Conservation (phyloP, 2,797 vertebrate species). For the Sebastes kiyomatsui region DNA sequence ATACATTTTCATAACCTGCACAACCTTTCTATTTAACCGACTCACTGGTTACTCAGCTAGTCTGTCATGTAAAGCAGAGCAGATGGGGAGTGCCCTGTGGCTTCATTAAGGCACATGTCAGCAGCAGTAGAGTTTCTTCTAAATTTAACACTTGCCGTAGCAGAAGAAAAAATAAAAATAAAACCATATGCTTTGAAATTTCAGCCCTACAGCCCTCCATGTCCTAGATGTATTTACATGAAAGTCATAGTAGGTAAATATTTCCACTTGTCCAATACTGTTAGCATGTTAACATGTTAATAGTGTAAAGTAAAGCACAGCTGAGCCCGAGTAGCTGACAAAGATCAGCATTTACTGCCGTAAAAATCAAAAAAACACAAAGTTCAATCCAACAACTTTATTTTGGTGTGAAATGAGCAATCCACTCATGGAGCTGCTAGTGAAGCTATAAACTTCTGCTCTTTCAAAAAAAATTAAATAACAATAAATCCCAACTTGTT, state of each 20-base stretch:
- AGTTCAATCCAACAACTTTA: not conserved
- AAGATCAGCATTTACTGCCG: not conserved
- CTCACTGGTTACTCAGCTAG: constrained; percentile 39
- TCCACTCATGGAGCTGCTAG: not conserved
- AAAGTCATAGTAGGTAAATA: not conserved
- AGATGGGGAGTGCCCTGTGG: constrained; percentile 20
- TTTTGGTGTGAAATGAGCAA: not conserved
- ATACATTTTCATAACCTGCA: constrained; percentile 35
- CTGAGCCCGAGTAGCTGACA: not conserved
- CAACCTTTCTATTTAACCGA: constrained; percentile 27
- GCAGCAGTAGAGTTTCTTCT: not conserved
- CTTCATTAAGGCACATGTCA: constrained; percentile 20
- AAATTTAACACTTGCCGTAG: not conserved
- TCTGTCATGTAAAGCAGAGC: constrained; percentile 32
- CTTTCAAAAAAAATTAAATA: not conserved
- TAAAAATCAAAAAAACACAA: not conserved
- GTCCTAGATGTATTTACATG: not conserved
- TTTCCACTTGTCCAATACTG: not conserved
- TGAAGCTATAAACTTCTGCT: not conserved
- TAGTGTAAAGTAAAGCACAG: not conserved
- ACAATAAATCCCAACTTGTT: not conserved
- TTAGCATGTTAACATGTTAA: not conserved
- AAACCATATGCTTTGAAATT: not conserved
- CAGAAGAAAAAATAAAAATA: not conserved
- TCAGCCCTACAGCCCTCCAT: not conserved